phyloP scores from a whole-genome alignment of 1,140 invertebrate genomes.

The Heliconius hewitsoni region DNA sequence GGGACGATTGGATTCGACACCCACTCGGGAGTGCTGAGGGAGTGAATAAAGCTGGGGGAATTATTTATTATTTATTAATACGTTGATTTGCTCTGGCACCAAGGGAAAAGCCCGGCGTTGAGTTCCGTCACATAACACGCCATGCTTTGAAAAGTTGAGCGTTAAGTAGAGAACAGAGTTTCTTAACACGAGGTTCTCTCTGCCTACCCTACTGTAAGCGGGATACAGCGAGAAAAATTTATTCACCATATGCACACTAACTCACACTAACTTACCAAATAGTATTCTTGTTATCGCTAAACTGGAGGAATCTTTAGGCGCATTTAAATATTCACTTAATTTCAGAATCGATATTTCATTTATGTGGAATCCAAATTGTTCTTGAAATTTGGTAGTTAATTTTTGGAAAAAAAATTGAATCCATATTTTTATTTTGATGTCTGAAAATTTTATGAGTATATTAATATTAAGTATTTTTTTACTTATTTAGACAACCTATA shows the following conservation, averaged over 20 bases:
- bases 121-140: too few relatives aligned
- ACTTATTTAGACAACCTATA: too few relatives aligned
- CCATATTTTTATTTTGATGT: neutral
- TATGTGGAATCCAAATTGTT: slow-evolving; percentile 60
- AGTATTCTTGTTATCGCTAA: slow-evolving; percentile 88
- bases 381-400: slow-evolving; percentile 43
- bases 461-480: neutral
- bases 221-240: neutral
- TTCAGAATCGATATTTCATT: slow-evolving; percentile 59
- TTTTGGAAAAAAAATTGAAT: neutral
- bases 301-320: slow-evolving; percentile 87
- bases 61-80: too few relatives aligned
- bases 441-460: neutral
- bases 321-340: slow-evolving; percentile 83
- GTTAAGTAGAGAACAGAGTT: too few relatives aligned
- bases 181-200: too few relatives aligned
- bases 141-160: too few relatives aligned
- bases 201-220: neutral
- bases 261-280: slow-evolving; percentile 84
- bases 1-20: too few relatives aligned
- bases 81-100: too few relatives aligned
- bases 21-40: too few relatives aligned
- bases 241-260: neutral
- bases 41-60: too few relatives aligned
- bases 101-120: too few relatives aligned